phyloP scores from a whole-genome alignment of 2,888 invertebrate genomes.

The Thecophora atra region DNA sequence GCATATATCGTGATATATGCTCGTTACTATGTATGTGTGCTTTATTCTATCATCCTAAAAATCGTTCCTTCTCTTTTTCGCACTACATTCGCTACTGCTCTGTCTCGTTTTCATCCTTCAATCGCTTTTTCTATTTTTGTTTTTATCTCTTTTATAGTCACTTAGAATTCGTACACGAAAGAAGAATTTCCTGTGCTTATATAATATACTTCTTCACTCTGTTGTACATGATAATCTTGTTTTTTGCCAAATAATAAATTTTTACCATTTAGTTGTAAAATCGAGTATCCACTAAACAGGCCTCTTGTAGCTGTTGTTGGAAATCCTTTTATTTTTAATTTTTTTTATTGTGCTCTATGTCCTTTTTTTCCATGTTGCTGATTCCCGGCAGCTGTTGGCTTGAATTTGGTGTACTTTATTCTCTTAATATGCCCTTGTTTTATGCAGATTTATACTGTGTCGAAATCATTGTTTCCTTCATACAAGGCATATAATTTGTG shows the following conservation, averaged over 20 bases:
- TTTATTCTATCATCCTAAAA: not conserved
- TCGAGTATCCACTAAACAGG: not conserved
- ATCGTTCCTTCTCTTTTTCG: not conserved
- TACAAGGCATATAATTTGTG: no score
- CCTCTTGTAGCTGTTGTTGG: slow-evolving; percentile 11
- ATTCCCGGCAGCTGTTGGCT: slow-evolving; percentile 37
- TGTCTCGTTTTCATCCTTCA: not conserved
- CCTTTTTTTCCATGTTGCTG: not conserved
- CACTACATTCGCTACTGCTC: not conserved
- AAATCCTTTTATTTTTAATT: not conserved
- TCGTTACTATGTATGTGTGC: not conserved
- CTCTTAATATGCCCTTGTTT: slow-evolving; percentile 14
- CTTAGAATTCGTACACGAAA: slow-evolving; percentile 18
- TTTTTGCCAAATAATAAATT: slow-evolving; percentile 31
- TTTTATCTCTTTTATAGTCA: not conserved
- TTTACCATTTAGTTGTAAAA: slow-evolving; percentile 30
- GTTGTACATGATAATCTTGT: slow-evolving; percentile 32
- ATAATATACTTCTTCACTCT: slow-evolving; percentile 12
- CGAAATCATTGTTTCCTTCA: no score
- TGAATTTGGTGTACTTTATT: not conserved
- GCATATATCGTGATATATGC: no score
- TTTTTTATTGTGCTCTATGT: not conserved
- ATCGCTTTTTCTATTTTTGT: not conserved
- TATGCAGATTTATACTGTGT: slow-evolving; percentile 15
- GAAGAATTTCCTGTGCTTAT: slow-evolving; percentile 34